Percentiles rank a stretch among this genome's conserved stretches.
phyloP scores from a whole-genome alignment of 2,797 vertebrate genomes.

The Mormyrops boulengeri region DNA sequence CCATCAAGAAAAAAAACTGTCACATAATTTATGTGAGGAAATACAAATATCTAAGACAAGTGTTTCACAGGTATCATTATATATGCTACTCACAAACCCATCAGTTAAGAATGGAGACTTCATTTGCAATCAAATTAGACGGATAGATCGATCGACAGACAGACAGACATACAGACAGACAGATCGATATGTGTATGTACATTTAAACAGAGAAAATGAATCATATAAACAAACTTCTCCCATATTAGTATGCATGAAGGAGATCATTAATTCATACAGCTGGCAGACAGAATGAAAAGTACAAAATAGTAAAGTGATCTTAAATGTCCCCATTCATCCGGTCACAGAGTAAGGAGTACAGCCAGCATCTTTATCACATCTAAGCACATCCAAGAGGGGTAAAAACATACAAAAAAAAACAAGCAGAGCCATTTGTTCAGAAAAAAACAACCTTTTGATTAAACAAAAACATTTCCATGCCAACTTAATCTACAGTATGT shows the following conservation, averaged over 20 bases:
- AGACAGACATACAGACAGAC: not conserved
- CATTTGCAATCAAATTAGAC: not conserved
- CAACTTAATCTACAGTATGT: not conserved
- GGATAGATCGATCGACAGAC: not conserved
- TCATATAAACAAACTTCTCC: constrained; percentile 31
- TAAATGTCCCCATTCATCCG: constrained; percentile 43
- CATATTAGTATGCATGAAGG: constrained; percentile 63
- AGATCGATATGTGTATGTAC: not conserved
- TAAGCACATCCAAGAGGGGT: not conserved
- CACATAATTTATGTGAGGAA: not conserved
- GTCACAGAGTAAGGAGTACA: constrained; percentile 21
- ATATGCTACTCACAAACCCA: not conserved
- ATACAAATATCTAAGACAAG: not conserved
- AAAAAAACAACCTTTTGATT: not conserved
- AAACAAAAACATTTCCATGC: not conserved
- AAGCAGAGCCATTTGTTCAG: not conserved
- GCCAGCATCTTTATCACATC: not conserved
- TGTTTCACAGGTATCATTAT: not conserved
- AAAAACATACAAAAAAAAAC: not conserved
- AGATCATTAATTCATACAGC: constrained; percentile 58
- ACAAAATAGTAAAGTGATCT: constrained; percentile 41
- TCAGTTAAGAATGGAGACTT: not conserved
- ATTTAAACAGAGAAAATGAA: not conserved
- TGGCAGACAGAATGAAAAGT: constrained; percentile 48
- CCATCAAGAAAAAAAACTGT: not conserved